A percentile compares a stretch with the other conserved stretches of the same genome.
These are phyloP conservation scores for Pseudopipra pipra DNA, from an alignment of 2,113 vertebrate genomes.

Conservation along the genomic window DNA sequence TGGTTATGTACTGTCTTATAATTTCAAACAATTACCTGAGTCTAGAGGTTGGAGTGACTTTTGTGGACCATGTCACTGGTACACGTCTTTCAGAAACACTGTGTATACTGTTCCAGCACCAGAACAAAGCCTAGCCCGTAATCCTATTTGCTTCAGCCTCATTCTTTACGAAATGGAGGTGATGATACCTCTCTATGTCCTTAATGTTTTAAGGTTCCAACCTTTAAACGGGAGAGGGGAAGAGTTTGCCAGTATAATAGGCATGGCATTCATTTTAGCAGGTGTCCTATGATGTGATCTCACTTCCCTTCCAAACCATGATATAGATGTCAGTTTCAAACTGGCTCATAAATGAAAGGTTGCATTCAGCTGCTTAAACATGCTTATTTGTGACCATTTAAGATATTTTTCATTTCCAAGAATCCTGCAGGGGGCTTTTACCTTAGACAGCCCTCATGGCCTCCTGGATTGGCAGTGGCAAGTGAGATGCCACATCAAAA, in stretches of 20 bases:
- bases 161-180: not conserved
- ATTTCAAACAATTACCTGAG: not conserved
- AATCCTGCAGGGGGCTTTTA: not conserved
- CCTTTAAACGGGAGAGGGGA: not conserved
- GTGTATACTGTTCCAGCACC: not conserved
- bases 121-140: not conserved
- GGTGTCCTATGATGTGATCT: not conserved
- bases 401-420: not conserved
- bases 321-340: not conserved
- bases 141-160: not conserved
- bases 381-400: not conserved
- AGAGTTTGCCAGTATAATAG: not conserved
- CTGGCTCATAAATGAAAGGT: not conserved
- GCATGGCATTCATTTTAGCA: not conserved
- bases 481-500: not conserved
- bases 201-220: not conserved
- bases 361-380: not conserved
- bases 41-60: not conserved
- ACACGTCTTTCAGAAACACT: not conserved
- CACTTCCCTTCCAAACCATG: not conserved
- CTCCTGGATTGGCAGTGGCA: not conserved
- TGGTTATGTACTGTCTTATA: not conserved
- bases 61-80: not conserved
- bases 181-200: not conserved
- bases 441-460: not conserved